phyloP scores from a whole-genome alignment of 2,113 vertebrate species.

The Sisor rabdophorus region DNA sequence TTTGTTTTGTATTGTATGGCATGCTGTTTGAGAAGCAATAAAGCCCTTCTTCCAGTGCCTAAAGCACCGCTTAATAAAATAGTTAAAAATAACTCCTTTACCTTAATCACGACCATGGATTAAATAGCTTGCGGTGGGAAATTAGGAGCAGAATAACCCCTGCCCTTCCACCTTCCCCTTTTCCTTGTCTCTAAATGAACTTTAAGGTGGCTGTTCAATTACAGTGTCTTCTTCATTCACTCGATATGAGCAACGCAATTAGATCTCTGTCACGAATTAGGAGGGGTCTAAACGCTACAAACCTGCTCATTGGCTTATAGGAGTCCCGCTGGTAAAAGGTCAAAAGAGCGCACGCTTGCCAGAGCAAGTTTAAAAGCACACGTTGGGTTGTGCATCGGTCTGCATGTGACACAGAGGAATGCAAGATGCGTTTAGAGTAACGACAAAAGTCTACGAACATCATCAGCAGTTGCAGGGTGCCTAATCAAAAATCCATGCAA shows the following conservation, averaged over 20 bases:
- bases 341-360: constrained; percentile 34
- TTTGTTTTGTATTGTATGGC: constrained; percentile 83
- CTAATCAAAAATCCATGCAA: constrained; percentile 4
- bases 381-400: constrained; percentile 1
- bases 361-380: constrained; percentile 3
- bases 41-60: constrained; percentile 74
- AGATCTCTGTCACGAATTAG: constrained; percentile 58
- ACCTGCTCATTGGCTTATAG: constrained; percentile 63
- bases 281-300: constrained; percentile 56
- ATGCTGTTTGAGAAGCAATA: constrained; percentile 74
- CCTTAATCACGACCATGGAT: constrained; percentile 76
- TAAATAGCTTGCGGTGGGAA: constrained; percentile 71
- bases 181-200: constrained; percentile 49
- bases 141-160: constrained; percentile 68
- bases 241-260: constrained; percentile 65
- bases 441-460: background rate
- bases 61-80: constrained; percentile 78
- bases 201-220: constrained; percentile 49
- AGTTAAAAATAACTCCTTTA: constrained; percentile 77
- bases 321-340: constrained; percentile 58
- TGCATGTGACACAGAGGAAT: background rate
- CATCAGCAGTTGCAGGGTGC: background rate
- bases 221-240: constrained; percentile 60
- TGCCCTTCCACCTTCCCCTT: constrained; percentile 49
- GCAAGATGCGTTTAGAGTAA: constrained; percentile 3